A percentile compares a stretch with the other conserved stretches of the same genome.
Evolutionary conservation across 2,888 invertebrate genomes (phyloP).

Genomic region (Ormyrus rosae): DNA sequence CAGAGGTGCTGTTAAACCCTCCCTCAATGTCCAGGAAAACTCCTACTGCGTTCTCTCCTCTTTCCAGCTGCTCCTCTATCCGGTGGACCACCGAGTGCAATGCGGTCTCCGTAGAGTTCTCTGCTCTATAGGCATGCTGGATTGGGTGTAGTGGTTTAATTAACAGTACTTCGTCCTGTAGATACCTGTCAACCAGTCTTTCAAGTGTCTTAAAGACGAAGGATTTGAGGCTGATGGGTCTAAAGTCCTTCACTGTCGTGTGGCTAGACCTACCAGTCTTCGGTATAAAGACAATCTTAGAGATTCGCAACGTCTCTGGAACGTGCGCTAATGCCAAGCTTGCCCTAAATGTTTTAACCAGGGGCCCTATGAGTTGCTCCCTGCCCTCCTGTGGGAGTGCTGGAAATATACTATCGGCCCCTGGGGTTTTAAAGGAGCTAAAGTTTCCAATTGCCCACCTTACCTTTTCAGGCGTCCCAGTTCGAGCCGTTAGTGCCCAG

Average conservation of each 20-base stretch:
- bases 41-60: slow-evolving; percentile 37
- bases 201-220: slow-evolving; percentile 58
- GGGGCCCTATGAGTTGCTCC: not conserved
- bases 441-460: not conserved
- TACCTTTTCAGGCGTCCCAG: not conserved
- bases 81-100: slow-evolving; percentile 49
- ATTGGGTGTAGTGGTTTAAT: slow-evolving; percentile 27
- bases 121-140: slow-evolving; percentile 58
- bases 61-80: slow-evolving; percentile 40
- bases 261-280: not conserved
- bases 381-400: not conserved
- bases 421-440: not conserved
- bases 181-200: slow-evolving; percentile 56
- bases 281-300: too few relatives aligned
- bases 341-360: too few relatives aligned
- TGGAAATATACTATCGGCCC: not conserved
- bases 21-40: slow-evolving; percentile 56
- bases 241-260: slow-evolving; percentile 35
- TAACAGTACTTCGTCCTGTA: slow-evolving; percentile 48
- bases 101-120: slow-evolving; percentile 53
- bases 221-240: slow-evolving; percentile 56
- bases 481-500: not conserved
- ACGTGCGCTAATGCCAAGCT: not conserved
- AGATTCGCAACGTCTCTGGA: too few relatives aligned
- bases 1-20: slow-evolving; percentile 53